A percentile compares a stretch with the other conserved stretches of the same genome.
These are phyloP conservation scores for Lagenorhynchus albirostris DNA, from an alignment of 2,113 vertebrate species.

Conservation along the genomic window DNA sequence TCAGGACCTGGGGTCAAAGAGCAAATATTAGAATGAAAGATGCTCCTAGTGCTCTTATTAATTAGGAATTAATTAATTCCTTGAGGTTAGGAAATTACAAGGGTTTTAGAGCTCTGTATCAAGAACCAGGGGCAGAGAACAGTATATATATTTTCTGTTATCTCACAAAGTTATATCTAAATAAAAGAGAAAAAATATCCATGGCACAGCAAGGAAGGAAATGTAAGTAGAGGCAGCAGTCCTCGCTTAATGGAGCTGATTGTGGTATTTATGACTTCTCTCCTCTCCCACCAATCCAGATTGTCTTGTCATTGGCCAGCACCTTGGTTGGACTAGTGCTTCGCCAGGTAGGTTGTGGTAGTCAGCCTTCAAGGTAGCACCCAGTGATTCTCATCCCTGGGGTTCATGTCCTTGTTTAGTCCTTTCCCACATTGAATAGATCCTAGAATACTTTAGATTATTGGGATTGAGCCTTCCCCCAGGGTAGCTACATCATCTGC, in stretches of 20 bases:
- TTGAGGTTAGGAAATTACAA: not conserved
- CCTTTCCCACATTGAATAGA: not conserved
- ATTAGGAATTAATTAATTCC: not conserved
- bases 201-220: not conserved
- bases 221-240: not conserved
- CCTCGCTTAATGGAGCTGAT: not conserved
- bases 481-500: not conserved
- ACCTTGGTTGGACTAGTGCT: not conserved
- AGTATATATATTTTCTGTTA: not conserved
- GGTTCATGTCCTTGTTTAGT: not conserved
- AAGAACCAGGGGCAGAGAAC: not conserved
- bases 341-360: not conserved
- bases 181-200: not conserved
- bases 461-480: not conserved
- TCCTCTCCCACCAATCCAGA: not conserved
- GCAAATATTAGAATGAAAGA: not conserved
- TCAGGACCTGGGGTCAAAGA: not conserved
- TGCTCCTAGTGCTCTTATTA: not conserved
- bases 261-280: not conserved
- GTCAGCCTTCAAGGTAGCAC: not conserved
- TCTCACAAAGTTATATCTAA: not conserved
- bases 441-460: not conserved
- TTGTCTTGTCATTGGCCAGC: not conserved
- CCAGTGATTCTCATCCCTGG: not conserved
- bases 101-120: not conserved